Evolutionary conservation across 2,888 invertebrate species (phyloP).

Genomic region (Tortricodes alternella): DNA sequence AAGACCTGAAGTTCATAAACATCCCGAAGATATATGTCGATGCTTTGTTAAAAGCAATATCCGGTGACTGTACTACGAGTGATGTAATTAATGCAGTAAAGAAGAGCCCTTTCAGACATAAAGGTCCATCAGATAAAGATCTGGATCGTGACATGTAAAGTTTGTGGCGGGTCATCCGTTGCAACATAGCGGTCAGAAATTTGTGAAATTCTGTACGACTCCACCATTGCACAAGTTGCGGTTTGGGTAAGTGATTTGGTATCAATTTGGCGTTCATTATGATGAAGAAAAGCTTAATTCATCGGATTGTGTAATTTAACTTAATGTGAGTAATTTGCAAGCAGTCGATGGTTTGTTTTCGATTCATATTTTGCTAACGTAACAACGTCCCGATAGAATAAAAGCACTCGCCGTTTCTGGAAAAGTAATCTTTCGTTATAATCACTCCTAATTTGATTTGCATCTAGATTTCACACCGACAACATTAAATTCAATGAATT

Average conservation of each 20-base stretch:
- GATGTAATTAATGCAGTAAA: not conserved
- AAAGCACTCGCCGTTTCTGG: too few species aligned
- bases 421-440: too few species aligned
- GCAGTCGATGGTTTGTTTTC: not conserved
- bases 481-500: too few species aligned
- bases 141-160: constrained; percentile 1
- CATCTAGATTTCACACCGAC: too few species aligned
- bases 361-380: too few species aligned
- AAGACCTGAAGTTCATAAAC: too few species aligned
- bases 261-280: not conserved
- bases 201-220: not conserved
- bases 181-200: not conserved
- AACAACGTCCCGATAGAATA: too few species aligned
- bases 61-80: not conserved
- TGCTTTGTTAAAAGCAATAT: not conserved
- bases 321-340: not conserved
- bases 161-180: not conserved
- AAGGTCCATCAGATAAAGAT: constrained; percentile 20
- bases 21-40: too few species aligned
- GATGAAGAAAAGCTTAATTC: not conserved
- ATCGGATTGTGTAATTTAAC: not conserved
- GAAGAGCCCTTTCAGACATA: not conserved
- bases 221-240: constrained; percentile 4
- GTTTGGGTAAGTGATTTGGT: not conserved
- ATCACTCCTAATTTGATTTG: too few species aligned